Conservation (phyloP, 2,888 invertebrate genomes). For the Lasius fuliginosus region DNA sequence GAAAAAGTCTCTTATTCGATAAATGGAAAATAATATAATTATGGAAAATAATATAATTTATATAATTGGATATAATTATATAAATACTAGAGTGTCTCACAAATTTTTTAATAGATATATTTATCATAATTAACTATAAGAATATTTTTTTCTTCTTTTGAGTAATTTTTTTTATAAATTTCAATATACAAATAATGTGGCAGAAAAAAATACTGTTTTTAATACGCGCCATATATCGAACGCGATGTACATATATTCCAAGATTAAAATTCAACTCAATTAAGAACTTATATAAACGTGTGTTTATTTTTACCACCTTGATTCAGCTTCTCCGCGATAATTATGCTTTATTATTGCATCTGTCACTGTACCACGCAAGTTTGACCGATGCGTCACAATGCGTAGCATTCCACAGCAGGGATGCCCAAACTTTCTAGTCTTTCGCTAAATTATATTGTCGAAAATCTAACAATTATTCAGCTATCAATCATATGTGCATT, state of each 20-base stretch:
- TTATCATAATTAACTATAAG: not conserved
- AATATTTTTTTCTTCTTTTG: not conserved
- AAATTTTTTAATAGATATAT: not conserved
- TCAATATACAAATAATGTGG: not conserved
- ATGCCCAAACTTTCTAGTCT: conserved; percentile 20
- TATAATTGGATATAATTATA: not conserved
- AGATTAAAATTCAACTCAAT: not conserved
- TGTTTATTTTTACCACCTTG: conserved; percentile 4
- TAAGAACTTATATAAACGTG: not conserved
- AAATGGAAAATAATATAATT: not conserved
- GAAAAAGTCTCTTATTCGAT: not conserved
- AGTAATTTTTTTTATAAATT: not conserved
- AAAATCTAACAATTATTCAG: not conserved
- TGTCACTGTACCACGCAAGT: conserved; percentile 8
- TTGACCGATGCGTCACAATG: conserved; percentile 11
- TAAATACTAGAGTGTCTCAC: not conserved
- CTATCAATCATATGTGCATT: not conserved
- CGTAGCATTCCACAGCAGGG: conserved; percentile 7
- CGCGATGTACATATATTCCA: not conserved
- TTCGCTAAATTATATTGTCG: not conserved
- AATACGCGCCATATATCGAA: not conserved
- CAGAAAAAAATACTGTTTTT: not conserved
- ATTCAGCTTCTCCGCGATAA: not conserved
- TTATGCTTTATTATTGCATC: conserved; percentile 25
- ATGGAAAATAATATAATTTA: not conserved